A percentile compares a stretch with the other conserved stretches of the same genome.
These are phyloP conservation scores for Pachliopta kotzebuea DNA, from an alignment of 2,888 invertebrate genomes.

Conservation along the genomic window DNA sequence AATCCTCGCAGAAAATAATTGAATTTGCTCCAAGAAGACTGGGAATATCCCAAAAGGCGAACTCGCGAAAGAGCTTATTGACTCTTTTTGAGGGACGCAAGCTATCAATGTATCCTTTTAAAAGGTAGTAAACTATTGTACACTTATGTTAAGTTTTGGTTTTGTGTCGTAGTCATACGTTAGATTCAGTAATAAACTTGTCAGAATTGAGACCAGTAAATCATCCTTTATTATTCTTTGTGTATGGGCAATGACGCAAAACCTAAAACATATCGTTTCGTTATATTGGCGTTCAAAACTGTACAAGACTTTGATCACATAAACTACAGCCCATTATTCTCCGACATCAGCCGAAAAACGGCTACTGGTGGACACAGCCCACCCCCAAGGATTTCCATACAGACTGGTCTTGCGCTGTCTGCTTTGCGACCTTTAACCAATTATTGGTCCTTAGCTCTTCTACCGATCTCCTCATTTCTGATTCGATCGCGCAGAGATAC, in stretches of 20 bases:
- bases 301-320: constrained; percentile 33
- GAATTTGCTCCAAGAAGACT: no score
- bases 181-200: constrained; percentile 11
- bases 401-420: no score
- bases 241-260: constrained; percentile 59
- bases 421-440: no score
- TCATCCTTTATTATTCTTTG: constrained; percentile 69
- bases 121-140: background rate
- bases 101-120: background rate
- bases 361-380: no score
- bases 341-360: no score
- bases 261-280: constrained; percentile 51
- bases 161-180: background rate
- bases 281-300: constrained; percentile 36
- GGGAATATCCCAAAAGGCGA: no score
- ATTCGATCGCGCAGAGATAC: no score
- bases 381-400: no score
- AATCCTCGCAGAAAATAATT: no score
- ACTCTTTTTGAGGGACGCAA: background rate
- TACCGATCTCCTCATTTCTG: no score
- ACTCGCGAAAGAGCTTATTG: no score
- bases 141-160: background rate
- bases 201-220: constrained; percentile 35
- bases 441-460: no score
- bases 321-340: constrained; percentile 8